phyloP scores from a whole-genome alignment of 2,888 invertebrate species.

The Kuschelorhynchus macadamiae region DNA sequence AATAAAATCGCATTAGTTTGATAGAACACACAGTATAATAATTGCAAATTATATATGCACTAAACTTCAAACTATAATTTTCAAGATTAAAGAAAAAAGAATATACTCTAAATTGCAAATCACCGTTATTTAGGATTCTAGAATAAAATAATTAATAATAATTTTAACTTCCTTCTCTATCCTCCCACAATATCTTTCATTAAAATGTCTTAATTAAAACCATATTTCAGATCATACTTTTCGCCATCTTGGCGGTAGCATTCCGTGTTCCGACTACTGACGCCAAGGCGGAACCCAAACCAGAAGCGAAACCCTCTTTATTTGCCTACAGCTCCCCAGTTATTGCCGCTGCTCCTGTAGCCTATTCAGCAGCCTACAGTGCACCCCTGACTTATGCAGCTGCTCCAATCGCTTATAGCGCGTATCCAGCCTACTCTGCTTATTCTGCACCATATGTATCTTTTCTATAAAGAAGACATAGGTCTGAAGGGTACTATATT shows the following conservation, averaged over 20 bases:
- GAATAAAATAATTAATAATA: no score
- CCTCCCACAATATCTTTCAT: no score
- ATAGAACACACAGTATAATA: no score
- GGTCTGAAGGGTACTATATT: no score
- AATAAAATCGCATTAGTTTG: no score
- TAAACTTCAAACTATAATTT: no score
- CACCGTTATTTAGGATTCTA: no score
- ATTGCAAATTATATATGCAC: no score
- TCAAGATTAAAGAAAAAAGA: no score
- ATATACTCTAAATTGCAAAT: no score
- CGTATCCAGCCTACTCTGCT: conserved; percentile 36
- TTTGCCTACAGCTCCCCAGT: conserved; percentile 39
- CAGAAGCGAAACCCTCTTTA: conserved; percentile 37
- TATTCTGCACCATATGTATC: conserved; percentile 37
- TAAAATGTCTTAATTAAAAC: no score
- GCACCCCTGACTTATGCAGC: conserved; percentile 37
- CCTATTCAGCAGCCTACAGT: conserved; percentile 43
- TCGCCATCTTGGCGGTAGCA: conserved; percentile 50
- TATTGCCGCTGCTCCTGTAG: conserved; percentile 37
- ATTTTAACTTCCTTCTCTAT: no score
- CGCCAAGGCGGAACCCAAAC: conserved; percentile 47
- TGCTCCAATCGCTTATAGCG: conserved; percentile 41
- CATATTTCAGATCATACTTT: conserved; percentile 46
- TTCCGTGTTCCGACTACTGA: conserved; percentile 49
- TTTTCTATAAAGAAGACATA: not conserved